Conservation (phyloP, 2,888 invertebrate genomes). For the Brachyptera risi region DNA sequence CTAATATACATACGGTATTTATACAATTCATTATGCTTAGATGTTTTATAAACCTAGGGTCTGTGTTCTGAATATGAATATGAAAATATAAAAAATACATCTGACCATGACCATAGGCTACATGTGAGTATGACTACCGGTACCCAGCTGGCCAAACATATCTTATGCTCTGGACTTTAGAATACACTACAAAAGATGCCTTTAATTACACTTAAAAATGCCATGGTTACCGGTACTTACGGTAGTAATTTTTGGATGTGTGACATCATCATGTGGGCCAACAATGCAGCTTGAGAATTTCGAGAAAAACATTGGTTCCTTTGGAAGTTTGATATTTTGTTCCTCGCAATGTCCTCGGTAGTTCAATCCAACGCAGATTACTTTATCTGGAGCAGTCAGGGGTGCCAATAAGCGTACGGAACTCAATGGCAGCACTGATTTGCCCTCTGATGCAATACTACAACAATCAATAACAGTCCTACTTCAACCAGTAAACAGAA, state of each 20-base stretch:
- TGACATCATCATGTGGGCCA: constrained; percentile 66
- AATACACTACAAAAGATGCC: too few species aligned
- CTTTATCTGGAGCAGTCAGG: constrained; percentile 74
- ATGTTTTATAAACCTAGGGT: too few species aligned
- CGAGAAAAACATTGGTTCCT: constrained; percentile 80
- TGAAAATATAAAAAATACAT: too few species aligned
- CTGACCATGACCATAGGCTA: too few species aligned
- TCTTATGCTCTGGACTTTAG: too few species aligned
- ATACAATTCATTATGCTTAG: too few species aligned
- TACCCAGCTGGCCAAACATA: too few species aligned
- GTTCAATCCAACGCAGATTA: constrained; percentile 81
- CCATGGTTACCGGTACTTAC: constrained; percentile 45
- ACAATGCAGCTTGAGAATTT: constrained; percentile 78
- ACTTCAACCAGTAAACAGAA: neutral
- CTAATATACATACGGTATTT: too few species aligned
- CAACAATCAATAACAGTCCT: neutral
- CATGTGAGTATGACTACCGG: too few species aligned
- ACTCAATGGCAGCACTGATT: constrained; percentile 50
- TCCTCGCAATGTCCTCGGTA: constrained; percentile 83
- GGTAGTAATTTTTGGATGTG: constrained; percentile 56
- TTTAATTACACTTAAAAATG: neutral
- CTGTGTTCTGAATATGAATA: too few species aligned
- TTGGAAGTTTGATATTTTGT: constrained; percentile 66
- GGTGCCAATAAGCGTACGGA: constrained; percentile 66
- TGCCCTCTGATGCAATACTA: neutral